Evolutionary conservation across 2,113 vertebrate genomes (phyloP), one percentile per base, ranked within the genome.

Genomic region (Ophiodon elongatus): DNA sequence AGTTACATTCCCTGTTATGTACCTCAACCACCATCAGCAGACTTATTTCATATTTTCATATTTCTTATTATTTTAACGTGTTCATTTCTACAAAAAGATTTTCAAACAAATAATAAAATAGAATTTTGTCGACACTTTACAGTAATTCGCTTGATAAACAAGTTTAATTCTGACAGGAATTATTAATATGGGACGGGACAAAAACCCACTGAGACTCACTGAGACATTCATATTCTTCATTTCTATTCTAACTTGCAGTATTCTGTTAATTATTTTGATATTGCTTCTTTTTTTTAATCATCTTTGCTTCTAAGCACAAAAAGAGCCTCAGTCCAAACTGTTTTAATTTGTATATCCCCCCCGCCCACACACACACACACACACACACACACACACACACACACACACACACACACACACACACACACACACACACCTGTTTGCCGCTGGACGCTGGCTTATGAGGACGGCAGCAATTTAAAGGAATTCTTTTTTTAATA

Each of bases 351-450:
- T 75, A 21, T 52, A 19, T 6, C 43, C 29, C 41, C 39, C 10
- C 41, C 14, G n/a, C n/a, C n/a, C n/a, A n/a, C n/a, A n/a, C n/a
- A n/a, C n/a, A n/a, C n/a, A n/a, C n/a, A n/a, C n/a, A n/a, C n/a
- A n/a, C n/a, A n/a, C 3, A 33, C 33, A 33, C 33, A 33, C 33
- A 33, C 33, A 33, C 33, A 3, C 33, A 33, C 33, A 33, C 35
- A 35, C 35, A 35, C 35, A 35, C 35, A 35, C 35, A 35, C 35
- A 35, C 35, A 35, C 35, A 9, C 37, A 37, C 35, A 37, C 35
- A 8, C 35, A 37, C 35, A 37, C 35, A 8, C 72, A 74, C 72
- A 74, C 8, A 3, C 72, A 74, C 29, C 73, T 65, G 45, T 19
- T 75, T 31, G 29, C 11, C 21, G 33, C 19, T 10, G 21, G 39